Evolutionary conservation across 2,888 invertebrate species (phyloP), one percentile per base, ranked within the genome.

Genomic region (Cephus sareptanus): DNA sequence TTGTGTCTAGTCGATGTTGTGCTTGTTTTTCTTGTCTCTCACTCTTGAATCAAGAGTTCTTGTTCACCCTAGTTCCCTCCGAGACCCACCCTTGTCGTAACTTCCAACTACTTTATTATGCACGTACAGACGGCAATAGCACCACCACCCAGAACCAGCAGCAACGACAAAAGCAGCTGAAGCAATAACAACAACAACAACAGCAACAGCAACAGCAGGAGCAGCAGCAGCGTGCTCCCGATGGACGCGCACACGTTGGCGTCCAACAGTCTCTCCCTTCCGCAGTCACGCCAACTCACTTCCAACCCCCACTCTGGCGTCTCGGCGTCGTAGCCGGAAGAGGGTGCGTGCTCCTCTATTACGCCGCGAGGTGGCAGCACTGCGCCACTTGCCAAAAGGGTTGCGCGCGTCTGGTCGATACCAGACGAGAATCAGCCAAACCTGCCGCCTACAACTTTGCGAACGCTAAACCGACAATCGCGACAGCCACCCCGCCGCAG

Each of bases 321-420:
- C 33, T 33, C 70, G 31, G 30, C 75, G 30, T 69, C 68, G 69
- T 69, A 40, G 37, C 68, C 74, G 33, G 33, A 56, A 73, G 75
- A 56, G 40, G 74, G 79, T 81, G 74, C 23, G 40, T n/a, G 68
- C 75, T 75, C 77, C 73, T 84, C 83, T 77, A 75, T 77, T 69
- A 73, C 69, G 81, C 75, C 78, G 34, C 73, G 69, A 83, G 85
- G 84, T 86, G 86, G 83, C 83, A 73, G 79, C 76, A 81, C 79
- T 77, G 81, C 75, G 79, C 77, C 77, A 76, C 76, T 79, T 81
- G 73, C 75, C 13, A 33, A 31, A 73, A 79, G 79, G 69, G 77
- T 78, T 80, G 81, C 69, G 74, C 78, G 83, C 81, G 79, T 79
- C 80, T 76, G 87, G 83, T 88, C 87, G 86, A 87, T 88, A 88